Conservation (phyloP, 2,113 vertebrate genomes). For the Dissostichus mawsoni region DNA sequence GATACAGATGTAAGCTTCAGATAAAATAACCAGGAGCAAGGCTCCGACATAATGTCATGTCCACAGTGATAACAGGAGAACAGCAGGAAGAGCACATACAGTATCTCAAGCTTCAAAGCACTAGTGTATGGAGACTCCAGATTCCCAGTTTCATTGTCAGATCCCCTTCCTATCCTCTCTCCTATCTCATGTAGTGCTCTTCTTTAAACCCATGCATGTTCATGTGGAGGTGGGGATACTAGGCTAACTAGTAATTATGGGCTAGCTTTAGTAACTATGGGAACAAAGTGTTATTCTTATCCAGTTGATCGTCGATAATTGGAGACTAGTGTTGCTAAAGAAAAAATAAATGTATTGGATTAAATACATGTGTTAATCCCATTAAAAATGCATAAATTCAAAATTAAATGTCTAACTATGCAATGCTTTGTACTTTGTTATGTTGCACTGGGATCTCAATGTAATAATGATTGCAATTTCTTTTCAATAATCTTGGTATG, state of each 20-base stretch:
- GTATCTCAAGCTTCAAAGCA: conserved; percentile 3
- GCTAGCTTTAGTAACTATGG: conserved; percentile 11
- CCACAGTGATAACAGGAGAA: conserved; percentile 19
- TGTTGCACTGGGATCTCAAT: background rate
- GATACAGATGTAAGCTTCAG: conserved; percentile 22
- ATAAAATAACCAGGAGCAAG: conserved; percentile 31
- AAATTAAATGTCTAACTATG: background rate
- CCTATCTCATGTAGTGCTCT: background rate
- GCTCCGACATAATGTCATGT: conserved; percentile 42
- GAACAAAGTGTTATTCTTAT: conserved; percentile 20
- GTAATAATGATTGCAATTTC: background rate
- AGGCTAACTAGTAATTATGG: conserved; percentile 2
- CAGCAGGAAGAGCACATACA: background rate
- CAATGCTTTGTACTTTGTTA: background rate
- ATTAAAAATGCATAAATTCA: no score
- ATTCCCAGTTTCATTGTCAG: conserved; percentile 1
- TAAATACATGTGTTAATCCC: background rate
- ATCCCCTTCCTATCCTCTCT: background rate
- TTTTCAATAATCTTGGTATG: background rate
- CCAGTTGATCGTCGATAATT: conserved; percentile 4
- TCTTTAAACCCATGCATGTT: background rate
- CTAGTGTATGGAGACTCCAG: conserved; percentile 2
- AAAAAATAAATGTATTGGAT: background rate
- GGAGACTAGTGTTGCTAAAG: background rate
- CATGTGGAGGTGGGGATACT: background rate